Percentiles rank a stretch among this genome's conserved stretches.
These are phyloP conservation scores for Psettodes erumei DNA, from an alignment of 2,113 vertebrate species.

Conservation along the genomic window DNA sequence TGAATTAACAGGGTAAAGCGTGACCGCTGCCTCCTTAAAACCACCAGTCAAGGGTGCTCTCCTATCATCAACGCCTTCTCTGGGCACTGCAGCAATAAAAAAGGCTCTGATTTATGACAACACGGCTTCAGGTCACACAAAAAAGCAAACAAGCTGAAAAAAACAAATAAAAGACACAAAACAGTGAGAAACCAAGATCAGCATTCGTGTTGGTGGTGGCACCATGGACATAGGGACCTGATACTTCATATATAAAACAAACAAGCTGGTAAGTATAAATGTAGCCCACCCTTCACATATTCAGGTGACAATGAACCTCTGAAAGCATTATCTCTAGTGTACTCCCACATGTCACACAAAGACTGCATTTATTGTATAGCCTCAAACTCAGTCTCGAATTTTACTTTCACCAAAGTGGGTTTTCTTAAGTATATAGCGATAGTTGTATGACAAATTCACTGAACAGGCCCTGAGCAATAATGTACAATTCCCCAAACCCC, in stretches of 20 bases:
- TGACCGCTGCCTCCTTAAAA: constrained; percentile 79
- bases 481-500: constrained; percentile 20
- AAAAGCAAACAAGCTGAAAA: constrained; percentile 30
- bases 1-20: constrained; percentile 79
- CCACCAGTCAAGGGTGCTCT: constrained; percentile 74
- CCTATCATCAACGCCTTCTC: constrained; percentile 65
- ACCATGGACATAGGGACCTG: neutral
- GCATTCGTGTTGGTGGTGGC: neutral
- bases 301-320: neutral
- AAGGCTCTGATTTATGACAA: constrained; percentile 45
- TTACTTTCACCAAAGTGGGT: constrained; percentile 50
- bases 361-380: constrained; percentile 26
- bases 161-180: constrained; percentile 20
- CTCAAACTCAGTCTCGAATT: constrained; percentile 33
- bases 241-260: constrained; percentile 9
- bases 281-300: neutral
- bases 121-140: constrained; percentile 17
- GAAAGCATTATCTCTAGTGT: neutral
- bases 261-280: neutral
- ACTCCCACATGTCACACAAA: neutral
- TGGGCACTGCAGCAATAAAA: constrained; percentile 58
- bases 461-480: constrained; percentile 50
- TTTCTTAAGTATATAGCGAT: constrained; percentile 38
- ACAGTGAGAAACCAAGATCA: constrained; percentile 5
- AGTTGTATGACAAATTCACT: constrained; percentile 56